Evolutionary conservation across 2,888 invertebrate genomes (phyloP).

Genomic region (Tenodera sinensis): DNA sequence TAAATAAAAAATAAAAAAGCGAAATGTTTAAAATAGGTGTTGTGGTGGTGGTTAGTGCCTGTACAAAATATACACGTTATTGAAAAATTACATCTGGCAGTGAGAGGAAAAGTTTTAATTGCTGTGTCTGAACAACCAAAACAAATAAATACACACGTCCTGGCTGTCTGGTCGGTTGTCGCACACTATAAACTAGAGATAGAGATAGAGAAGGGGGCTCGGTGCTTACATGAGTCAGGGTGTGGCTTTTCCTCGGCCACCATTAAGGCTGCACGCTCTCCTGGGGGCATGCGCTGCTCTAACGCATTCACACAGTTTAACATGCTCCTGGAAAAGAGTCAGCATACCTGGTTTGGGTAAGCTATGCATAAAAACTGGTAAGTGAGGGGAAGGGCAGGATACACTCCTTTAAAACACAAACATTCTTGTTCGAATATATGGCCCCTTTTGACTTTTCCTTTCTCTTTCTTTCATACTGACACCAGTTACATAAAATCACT

Average conservation of each 20-base stretch:
- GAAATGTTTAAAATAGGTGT: neutral
- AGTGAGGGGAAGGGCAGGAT: neutral
- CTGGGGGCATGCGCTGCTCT: conserved; percentile 83
- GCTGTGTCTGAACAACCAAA: neutral
- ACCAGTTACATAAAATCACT: neutral
- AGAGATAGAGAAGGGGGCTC: conserved; percentile 35
- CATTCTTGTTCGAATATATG: neutral
- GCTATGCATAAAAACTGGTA: conserved; percentile 43
- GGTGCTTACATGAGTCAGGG: conserved; percentile 75
- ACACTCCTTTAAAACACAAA: neutral
- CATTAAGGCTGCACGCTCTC: conserved; percentile 74
- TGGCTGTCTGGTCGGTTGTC: neutral
- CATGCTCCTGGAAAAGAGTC: conserved; percentile 79
- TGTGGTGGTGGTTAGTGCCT: conserved; percentile 7
- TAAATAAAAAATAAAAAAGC: neutral
- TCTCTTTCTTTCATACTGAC: neutral
- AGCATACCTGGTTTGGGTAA: conserved; percentile 49
- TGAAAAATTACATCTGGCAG: neutral
- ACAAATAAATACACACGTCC: neutral
- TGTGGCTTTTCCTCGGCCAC: conserved; percentile 72
- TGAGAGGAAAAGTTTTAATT: neutral
- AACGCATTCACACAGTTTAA: conserved; percentile 92
- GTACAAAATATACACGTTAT: neutral
- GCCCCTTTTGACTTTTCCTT: neutral
- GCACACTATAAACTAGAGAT: neutral